Evolutionary conservation across 2,113 vertebrate species (phyloP).

Genomic region (Micronycteris hirsuta): DNA sequence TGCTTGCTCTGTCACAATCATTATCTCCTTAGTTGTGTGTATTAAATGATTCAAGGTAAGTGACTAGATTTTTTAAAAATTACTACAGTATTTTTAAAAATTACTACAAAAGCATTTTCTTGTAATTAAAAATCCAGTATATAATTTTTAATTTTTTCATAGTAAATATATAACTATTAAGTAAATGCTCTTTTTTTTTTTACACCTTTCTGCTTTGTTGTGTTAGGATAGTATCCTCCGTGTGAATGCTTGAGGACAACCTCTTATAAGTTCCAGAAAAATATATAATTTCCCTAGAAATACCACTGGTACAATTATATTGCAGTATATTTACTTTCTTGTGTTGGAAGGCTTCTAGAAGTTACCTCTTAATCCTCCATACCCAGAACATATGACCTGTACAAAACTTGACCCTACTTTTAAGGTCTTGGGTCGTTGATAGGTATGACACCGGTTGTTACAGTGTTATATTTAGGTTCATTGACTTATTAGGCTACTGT

Average conservation of each 20-base stretch:
- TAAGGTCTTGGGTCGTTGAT: background rate
- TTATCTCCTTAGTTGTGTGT: slow-evolving; percentile 42
- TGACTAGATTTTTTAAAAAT: slow-evolving; percentile 28
- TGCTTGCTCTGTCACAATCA: slow-evolving; percentile 45
- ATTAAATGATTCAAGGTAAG: slow-evolving; percentile 53
- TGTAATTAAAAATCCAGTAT: background rate
- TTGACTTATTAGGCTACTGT: background rate
- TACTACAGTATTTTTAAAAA: background rate
- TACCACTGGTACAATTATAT: background rate
- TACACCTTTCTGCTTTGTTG: background rate
- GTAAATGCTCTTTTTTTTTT: background rate
- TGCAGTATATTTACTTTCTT: background rate
- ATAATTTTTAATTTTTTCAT: background rate
- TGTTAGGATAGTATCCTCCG: background rate
- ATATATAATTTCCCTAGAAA: background rate
- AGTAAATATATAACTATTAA: background rate
- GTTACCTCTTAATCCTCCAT: background rate
- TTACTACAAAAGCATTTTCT: background rate
- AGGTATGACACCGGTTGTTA: background rate
- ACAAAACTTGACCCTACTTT: background rate
- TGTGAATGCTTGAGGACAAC: background rate
- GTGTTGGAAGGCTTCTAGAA: background rate
- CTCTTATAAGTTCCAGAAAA: background rate
- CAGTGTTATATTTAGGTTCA: slow-evolving; percentile 1
- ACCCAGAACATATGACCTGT: background rate